phyloP scores from a whole-genome alignment of 2,797 vertebrate species.

The Otolemur crassicaudatus region DNA sequence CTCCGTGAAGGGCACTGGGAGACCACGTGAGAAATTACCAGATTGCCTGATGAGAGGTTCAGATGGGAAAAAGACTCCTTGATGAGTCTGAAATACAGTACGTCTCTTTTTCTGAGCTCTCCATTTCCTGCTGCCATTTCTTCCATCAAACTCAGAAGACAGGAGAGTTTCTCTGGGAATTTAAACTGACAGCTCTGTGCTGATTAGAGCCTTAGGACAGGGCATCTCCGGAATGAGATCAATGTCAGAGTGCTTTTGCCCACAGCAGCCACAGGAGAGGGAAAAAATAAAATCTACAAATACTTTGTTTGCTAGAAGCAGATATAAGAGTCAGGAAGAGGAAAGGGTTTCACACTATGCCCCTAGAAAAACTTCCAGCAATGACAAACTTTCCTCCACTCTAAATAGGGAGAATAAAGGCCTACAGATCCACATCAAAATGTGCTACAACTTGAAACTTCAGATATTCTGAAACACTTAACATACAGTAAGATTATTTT shows the following conservation, averaged over 20 bases:
- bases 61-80: constrained; percentile 61
- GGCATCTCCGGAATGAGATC: constrained; percentile 75
- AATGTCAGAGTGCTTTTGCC: constrained; percentile 75
- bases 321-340: constrained; percentile 69
- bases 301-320: constrained; percentile 77
- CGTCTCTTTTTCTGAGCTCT: constrained; percentile 49
- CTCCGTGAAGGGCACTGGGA: constrained; percentile 23
- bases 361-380: neutral
- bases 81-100: constrained; percentile 51
- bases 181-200: constrained; percentile 76
- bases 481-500: neutral
- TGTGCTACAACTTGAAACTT: neutral
- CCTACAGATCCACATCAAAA: neutral
- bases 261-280: constrained; percentile 49
- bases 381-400: neutral
- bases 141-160: constrained; percentile 61
- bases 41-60: neutral
- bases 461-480: neutral
- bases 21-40: constrained; percentile 15
- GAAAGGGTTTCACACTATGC: neutral
- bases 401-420: neutral
- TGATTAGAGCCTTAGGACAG: constrained; percentile 81
- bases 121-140: constrained; percentile 67
- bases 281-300: constrained; percentile 70
- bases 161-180: constrained; percentile 81